phyloP scores from a whole-genome alignment of 2,113 vertebrate genomes.

The Ardeotis arabs region DNA sequence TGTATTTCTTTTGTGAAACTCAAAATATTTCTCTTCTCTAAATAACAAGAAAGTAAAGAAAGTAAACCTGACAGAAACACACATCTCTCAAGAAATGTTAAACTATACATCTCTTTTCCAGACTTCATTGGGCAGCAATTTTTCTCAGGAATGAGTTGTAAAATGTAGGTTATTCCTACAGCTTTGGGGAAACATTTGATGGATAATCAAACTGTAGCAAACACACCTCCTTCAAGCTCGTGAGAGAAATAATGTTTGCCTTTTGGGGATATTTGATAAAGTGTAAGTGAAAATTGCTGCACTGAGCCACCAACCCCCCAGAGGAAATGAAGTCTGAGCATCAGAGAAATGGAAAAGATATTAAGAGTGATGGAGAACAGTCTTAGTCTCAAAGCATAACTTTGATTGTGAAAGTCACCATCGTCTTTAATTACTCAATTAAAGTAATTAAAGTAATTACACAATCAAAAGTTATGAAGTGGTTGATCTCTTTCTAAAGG shows the following conservation, averaged over 20 bases:
- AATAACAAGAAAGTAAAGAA: neutral
- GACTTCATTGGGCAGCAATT: neutral
- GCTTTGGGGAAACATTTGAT: neutral
- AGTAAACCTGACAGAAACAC: neutral
- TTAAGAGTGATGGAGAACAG: neutral
- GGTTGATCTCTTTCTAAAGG: neutral
- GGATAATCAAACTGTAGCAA: slow-evolving; percentile 8
- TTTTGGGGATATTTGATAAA: slow-evolving; percentile 17
- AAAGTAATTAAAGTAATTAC: neutral
- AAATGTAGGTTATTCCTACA: neutral
- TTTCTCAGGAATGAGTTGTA: neutral
- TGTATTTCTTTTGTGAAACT: neutral
- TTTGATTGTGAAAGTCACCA: neutral
- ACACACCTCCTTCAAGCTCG: neutral
- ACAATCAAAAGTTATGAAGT: neutral
- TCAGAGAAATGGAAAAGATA: neutral
- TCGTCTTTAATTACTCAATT: neutral
- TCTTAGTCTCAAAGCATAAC: neutral
- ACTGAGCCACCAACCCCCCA: neutral
- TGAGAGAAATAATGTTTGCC: slow-evolving; percentile 4
- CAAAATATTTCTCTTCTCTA: neutral
- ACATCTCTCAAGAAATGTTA: neutral
- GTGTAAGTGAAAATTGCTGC: slow-evolving; percentile 11
- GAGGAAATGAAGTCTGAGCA: neutral
- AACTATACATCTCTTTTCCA: neutral